Evolutionary conservation across 1,140 invertebrate genomes (phyloP).

Genomic region (Cryptotermes secundus): DNA sequence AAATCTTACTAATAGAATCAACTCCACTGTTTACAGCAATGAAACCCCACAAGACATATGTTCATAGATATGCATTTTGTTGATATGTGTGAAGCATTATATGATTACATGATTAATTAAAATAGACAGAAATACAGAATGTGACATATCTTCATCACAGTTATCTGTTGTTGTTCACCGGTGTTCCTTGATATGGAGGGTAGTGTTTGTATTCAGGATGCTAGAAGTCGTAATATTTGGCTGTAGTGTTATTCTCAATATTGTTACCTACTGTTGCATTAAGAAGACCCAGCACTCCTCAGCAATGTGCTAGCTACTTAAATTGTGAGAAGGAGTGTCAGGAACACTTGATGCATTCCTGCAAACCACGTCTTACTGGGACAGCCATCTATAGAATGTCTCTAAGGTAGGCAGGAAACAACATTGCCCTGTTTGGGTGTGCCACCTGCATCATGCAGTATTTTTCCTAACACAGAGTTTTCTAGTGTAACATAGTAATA

Average conservation of each 20-base stretch:
- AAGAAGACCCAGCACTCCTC: conserved; percentile 25
- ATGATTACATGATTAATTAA: no score
- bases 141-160: no score
- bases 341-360: not conserved
- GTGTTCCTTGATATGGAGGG: no score
- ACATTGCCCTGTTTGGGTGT: not conserved
- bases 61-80: no score
- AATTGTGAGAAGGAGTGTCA: conserved; percentile 21
- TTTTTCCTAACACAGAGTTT: not conserved
- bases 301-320: conserved; percentile 27
- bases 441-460: not conserved
- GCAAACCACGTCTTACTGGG: conserved; percentile 37
- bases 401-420: conserved; percentile 40
- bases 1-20: no score
- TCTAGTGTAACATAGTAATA: not conserved
- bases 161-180: not conserved
- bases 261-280: conserved; percentile 22
- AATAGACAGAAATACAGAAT: no score
- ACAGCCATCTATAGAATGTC: conserved; percentile 43
- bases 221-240: not conserved
- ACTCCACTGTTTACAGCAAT: no score
- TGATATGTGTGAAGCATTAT: no score
- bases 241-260: not conserved
- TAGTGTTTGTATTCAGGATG: not conserved
- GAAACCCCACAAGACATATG: no score